Evolutionary conservation across 2,888 invertebrate species (phyloP).

Genomic region (Lamproptera curius): DNA sequence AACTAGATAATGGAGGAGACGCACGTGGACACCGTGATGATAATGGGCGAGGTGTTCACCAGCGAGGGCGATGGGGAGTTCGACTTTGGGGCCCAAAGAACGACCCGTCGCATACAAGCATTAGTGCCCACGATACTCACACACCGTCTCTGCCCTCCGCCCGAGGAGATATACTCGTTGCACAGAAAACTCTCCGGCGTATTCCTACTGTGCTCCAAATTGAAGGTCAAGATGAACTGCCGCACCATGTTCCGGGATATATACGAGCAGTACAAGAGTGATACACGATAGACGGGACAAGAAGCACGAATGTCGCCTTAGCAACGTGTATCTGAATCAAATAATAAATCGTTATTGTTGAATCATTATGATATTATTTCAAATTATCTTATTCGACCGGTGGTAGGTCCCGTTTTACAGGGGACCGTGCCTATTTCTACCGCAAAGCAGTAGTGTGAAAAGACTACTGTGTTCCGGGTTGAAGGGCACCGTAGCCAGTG

Average conservation of each 20-base stretch:
- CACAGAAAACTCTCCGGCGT: constrained; percentile 98
- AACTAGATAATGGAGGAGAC: constrained; percentile 94
- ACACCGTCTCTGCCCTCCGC: constrained; percentile 96
- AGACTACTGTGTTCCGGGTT: too few species aligned
- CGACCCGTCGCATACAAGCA: constrained; percentile 88
- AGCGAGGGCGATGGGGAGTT: constrained; percentile 83
- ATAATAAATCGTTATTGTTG: not conserved
- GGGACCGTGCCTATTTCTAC: too few species aligned
- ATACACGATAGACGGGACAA: constrained; percentile 17
- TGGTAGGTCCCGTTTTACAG: too few species aligned
- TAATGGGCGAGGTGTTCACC: constrained; percentile 96
- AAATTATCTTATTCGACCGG: not conserved
- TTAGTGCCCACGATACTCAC: constrained; percentile 95
- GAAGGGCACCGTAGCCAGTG: too few species aligned
- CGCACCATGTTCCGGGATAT: constrained; percentile 89
- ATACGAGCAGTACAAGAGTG: constrained; percentile 81
- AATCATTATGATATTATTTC: not conserved
- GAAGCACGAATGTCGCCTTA: not conserved
- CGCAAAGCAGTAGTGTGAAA: too few species aligned
- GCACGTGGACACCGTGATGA: constrained; percentile 97
- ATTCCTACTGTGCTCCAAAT: constrained; percentile 93
- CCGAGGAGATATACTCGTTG: constrained; percentile 98
- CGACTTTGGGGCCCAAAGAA: constrained; percentile 92
- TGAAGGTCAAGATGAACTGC: constrained; percentile 89
- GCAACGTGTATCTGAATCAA: not conserved